Evolutionary conservation across 2,113 vertebrate species (phyloP).

Genomic region (Pseudorasbora parva): DNA sequence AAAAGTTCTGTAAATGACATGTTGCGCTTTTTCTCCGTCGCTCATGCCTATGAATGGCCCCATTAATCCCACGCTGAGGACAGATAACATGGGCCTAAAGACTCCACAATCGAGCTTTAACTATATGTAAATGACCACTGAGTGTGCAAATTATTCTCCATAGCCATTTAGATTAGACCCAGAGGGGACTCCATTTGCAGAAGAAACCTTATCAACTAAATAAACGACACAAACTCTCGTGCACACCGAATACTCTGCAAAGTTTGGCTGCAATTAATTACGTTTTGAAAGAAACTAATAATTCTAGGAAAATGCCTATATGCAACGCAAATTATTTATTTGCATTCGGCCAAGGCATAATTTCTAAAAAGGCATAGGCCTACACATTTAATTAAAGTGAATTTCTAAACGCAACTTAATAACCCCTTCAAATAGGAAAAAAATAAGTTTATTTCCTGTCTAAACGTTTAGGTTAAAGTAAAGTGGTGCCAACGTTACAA

Average conservation of each 20-base stretch:
- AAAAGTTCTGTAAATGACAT: conserved; percentile 48
- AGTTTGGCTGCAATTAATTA: not conserved
- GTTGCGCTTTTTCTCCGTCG: conserved; percentile 49
- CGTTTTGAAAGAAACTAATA: not conserved
- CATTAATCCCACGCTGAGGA: conserved; percentile 48
- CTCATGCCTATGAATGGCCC: conserved; percentile 54
- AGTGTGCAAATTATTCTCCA: conserved; percentile 74
- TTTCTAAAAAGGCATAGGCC: not conserved
- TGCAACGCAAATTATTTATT: not conserved
- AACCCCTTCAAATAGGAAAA: not conserved
- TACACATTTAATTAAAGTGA: too few relatives aligned
- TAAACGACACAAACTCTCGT: conserved; percentile 52
- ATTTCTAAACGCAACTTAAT: not conserved
- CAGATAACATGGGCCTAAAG: conserved; percentile 49
- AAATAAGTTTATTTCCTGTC: not conserved
- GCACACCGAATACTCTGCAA: conserved; percentile 7
- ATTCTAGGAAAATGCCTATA: not conserved
- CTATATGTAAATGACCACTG: conserved; percentile 70
- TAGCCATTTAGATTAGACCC: conserved; percentile 77
- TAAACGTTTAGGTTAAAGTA: not conserved
- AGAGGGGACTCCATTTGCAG: conserved; percentile 71
- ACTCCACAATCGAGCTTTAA: conserved; percentile 67
- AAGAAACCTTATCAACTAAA: conserved; percentile 66
- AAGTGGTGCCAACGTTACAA: not conserved
- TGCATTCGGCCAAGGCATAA: not conserved